Evolutionary conservation across 2,888 invertebrate genomes (phyloP), one percentile per base, ranked within the genome.

Genomic region (Alviniconcha strummeri): DNA sequence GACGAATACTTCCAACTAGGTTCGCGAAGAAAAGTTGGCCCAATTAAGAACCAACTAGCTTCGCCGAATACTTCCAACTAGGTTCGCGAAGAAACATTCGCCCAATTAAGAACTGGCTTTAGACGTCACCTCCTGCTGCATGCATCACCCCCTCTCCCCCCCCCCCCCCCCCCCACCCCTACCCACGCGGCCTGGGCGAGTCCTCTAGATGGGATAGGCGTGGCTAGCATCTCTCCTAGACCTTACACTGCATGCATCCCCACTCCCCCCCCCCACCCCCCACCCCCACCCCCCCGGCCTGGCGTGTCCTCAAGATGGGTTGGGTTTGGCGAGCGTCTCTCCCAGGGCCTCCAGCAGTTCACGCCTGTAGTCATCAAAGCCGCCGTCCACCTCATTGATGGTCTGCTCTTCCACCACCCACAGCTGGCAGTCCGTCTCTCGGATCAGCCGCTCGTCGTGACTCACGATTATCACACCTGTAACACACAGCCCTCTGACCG

Each of bases 281-380:
- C 15, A n/a, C n/a, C n/a, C n/a, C n/a, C n/a, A n/a, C n/a, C 52
- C 11, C 64, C 67, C 15, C n/a, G n/a, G 67, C 72, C 6, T 57
- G 64, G n/a, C 67, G 19, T 55, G 56, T n/a, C 84, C 82, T 67
- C 84, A 86, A n/a, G 85, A 82, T 9, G 85, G 82, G 17, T 82
- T 64, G 36, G 90, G 86, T 57, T 87, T 85, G 67, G 87, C 89
- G n/a, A 93, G 88, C 82, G 92, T 91, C 95, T 99, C 99, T 67
- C 99, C 99, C 83, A 99, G 95, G n/a, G 97, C 96, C 93, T 98
- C 98, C 91, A 99, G 95, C 81, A 99, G 95, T 94, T 99, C 99
- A 93, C 97, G 97, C 86, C 99, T 96, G 94, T 99, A 99, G 92
- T 99, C 99, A 94, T 99, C 99, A 94, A 99, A 99, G 94, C 97